Conservation (phyloP, 2,888 invertebrate species). For the Alsophila aescularia region DNA sequence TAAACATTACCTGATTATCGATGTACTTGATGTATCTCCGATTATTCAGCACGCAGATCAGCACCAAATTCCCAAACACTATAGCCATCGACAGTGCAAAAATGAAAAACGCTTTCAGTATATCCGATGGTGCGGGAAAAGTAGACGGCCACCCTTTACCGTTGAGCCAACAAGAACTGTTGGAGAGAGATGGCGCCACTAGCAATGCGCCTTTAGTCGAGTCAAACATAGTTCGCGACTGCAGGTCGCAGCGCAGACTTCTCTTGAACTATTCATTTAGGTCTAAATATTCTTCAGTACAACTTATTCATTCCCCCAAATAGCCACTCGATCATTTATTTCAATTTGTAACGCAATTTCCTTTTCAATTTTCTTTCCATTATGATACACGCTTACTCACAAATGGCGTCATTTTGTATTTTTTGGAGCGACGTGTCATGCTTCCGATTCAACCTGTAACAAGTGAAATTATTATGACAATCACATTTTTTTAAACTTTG, state of each 20-base stretch:
- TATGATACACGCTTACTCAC: slow-evolving; percentile 23
- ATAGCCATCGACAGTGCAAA: slow-evolving; percentile 91
- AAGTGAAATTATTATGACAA: slow-evolving; percentile 27
- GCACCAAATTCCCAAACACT: slow-evolving; percentile 90
- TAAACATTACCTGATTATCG: slow-evolving; percentile 89
- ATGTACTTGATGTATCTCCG: slow-evolving; percentile 93
- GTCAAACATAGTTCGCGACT: slow-evolving; percentile 85
- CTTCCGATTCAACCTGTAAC: slow-evolving; percentile 44
- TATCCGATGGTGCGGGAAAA: slow-evolving; percentile 88
- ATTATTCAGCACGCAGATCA: slow-evolving; percentile 93
- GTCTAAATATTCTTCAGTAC: slow-evolving; percentile 74
- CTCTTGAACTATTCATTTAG: slow-evolving; percentile 81
- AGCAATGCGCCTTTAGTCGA: slow-evolving; percentile 88
- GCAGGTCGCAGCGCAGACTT: slow-evolving; percentile 71
- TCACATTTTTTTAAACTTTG: not conserved
- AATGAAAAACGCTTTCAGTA: slow-evolving; percentile 90
- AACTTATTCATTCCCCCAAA: slow-evolving; percentile 40
- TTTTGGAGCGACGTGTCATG: slow-evolving; percentile 22
- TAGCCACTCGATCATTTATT: slow-evolving; percentile 37
- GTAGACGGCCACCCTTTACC: slow-evolving; percentile 86
- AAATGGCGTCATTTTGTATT: slow-evolving; percentile 11
- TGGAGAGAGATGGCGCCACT: slow-evolving; percentile 91
- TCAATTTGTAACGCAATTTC: slow-evolving; percentile 27
- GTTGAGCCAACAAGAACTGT: slow-evolving; percentile 92
- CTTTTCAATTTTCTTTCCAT: slow-evolving; percentile 33